phyloP scores from a whole-genome alignment of 2,888 invertebrate genomes.

The Lasius platythorax region DNA sequence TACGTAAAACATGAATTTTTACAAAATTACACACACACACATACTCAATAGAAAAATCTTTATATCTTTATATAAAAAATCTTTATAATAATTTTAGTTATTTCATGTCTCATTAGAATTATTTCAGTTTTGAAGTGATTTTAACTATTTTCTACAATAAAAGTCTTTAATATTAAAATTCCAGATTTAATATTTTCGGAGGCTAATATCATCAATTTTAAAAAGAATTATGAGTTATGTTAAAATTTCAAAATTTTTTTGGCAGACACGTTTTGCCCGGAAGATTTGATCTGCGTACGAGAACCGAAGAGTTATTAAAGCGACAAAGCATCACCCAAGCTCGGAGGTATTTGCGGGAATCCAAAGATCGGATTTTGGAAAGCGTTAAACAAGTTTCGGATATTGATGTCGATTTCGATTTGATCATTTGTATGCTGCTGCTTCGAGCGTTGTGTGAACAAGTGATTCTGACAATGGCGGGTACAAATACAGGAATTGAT shows the following conservation, averaged over 20 bases:
- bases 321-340: not conserved
- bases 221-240: constrained; percentile 8
- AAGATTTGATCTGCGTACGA: constrained; percentile 63
- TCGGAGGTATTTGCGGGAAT: constrained; percentile 38
- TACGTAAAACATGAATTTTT: not conserved
- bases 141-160: not conserved
- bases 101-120: not conserved
- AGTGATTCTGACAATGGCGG: constrained; percentile 54
- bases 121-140: not conserved
- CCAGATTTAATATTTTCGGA: not conserved
- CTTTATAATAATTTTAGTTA: not conserved
- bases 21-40: too few relatives aligned
- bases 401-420: constrained; percentile 10
- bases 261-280: constrained; percentile 58
- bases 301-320: constrained; percentile 26
- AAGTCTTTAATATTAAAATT: constrained; percentile 16
- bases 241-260: constrained; percentile 5
- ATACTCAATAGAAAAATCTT: too few relatives aligned
- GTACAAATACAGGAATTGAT: constrained; percentile 44
- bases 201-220: not conserved
- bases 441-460: constrained; percentile 62
- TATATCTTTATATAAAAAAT: too few relatives aligned
- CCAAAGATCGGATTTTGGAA: constrained; percentile 57
- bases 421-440: constrained; percentile 49
- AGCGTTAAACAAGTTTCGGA: constrained; percentile 45